phyloP scores from a whole-genome alignment of 92 coral and sea anemone species.

The Palythoa caribaeorum region DNA sequence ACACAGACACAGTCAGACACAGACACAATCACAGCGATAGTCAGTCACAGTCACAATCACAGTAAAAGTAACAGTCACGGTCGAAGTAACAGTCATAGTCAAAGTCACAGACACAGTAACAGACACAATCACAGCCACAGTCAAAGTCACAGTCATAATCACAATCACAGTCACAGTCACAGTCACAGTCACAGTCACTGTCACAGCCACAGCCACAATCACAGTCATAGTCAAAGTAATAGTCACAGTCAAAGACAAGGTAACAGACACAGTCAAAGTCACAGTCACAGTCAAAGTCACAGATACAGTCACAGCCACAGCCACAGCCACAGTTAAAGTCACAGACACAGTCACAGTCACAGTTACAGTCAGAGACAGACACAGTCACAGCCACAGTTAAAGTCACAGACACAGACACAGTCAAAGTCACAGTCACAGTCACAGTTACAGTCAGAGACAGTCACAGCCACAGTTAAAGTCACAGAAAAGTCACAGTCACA shows the following conservation, averaged over 20 bases:
- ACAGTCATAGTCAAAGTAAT: neutral
- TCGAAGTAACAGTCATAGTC: neutral
- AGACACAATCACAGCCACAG: no score
- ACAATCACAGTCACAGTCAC: no score
- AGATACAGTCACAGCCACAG: no score
- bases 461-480: neutral
- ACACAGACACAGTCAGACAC: neutral
- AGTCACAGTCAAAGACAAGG: neutral
- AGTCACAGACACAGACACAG: neutral
- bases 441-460: neutral
- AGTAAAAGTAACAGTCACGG: no score
- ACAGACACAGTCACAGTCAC: no score
- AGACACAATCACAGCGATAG: no score
- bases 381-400: neutral
- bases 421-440: neutral
- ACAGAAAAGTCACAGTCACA: neutral
- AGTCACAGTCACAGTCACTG: neutral
- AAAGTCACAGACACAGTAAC: neutral
- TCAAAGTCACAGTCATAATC: no score
- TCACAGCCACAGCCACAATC: neutral
- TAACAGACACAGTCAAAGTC: no score
- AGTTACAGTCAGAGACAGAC: no score
- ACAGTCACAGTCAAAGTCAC: no score
- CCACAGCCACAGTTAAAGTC: no score
- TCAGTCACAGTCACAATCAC: no score